Evolutionary conservation across 1,140 invertebrate species (phyloP).

Genomic region (Teleopsis dalmanni): DNA sequence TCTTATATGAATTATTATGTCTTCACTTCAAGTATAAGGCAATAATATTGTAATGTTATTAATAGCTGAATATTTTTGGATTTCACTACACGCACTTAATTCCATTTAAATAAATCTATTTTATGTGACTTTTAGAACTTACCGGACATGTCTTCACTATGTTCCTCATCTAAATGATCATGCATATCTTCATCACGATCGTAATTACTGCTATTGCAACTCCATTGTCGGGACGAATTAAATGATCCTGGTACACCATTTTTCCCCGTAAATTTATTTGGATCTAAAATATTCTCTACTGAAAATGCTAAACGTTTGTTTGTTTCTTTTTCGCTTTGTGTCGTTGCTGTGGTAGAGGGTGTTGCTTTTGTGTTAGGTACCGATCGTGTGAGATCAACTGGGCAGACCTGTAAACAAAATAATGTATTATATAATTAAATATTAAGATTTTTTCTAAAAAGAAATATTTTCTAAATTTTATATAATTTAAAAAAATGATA

Average conservation of each 20-base stretch:
- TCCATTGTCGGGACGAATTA: constrained; percentile 42
- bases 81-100: too few relatives aligned
- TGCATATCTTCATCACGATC: constrained; percentile 48
- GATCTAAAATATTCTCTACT: constrained; percentile 85
- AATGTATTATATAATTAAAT: neutral
- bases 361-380: constrained; percentile 19
- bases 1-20: too few relatives aligned
- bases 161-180: constrained; percentile 41
- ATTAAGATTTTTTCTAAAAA: too few relatives aligned
- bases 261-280: constrained; percentile 77
- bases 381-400: constrained; percentile 42
- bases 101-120: too few relatives aligned
- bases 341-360: constrained; percentile 21
- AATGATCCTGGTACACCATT: constrained; percentile 15
- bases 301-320: constrained; percentile 66
- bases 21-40: too few relatives aligned
- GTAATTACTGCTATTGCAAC: constrained; percentile 44
- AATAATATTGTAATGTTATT: too few relatives aligned
- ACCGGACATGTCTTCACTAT: constrained; percentile 44
- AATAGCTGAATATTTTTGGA: too few relatives aligned
- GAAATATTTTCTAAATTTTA: too few relatives aligned
- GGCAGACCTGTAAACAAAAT: constrained; percentile 29
- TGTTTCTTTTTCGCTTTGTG: constrained; percentile 30
- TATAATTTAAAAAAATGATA: neutral
- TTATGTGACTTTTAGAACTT: too few relatives aligned